These are phyloP conservation scores for Propithecus coquereli DNA, from an alignment of 2,113 vertebrate species.

Conservation along the genomic window DNA sequence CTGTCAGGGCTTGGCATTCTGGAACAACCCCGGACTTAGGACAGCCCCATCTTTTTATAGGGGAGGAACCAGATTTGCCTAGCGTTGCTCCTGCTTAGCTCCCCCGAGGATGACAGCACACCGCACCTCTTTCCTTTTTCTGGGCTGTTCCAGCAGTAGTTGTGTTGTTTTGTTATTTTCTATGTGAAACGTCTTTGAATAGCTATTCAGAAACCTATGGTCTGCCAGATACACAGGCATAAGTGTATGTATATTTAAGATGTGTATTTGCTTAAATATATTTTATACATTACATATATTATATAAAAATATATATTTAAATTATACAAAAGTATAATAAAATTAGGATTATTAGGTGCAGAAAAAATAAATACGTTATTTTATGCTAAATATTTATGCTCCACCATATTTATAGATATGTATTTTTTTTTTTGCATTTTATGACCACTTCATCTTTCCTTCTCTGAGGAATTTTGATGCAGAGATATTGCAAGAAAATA, in stretches of 20 bases:
- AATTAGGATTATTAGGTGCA: neutral
- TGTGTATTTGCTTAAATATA: neutral
- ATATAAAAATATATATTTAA: neutral
- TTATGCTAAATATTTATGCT: neutral
- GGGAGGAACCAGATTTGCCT: neutral
- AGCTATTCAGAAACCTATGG: neutral
- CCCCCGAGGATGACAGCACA: rapidly evolving
- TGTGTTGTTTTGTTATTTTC: neutral
- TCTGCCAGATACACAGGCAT: too few relatives aligned
- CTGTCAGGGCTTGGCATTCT: neutral
- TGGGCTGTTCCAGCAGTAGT: neutral
- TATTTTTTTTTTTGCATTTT: neutral
- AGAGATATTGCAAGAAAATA: neutral
- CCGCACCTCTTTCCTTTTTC: neutral
- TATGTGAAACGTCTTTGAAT: neutral
- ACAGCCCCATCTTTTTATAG: neutral
- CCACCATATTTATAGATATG: neutral
- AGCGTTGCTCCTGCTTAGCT: rapidly evolving
- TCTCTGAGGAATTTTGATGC: neutral
- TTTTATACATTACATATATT: neutral
- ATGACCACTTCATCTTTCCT: neutral
- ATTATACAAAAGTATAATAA: neutral
- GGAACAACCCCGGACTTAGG: too few relatives aligned
- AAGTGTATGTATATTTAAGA: neutral
- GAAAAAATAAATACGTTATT: neutral